Conservation (phyloP, 2,113 vertebrate genomes). For the Cyrtonyx montezumae region DNA sequence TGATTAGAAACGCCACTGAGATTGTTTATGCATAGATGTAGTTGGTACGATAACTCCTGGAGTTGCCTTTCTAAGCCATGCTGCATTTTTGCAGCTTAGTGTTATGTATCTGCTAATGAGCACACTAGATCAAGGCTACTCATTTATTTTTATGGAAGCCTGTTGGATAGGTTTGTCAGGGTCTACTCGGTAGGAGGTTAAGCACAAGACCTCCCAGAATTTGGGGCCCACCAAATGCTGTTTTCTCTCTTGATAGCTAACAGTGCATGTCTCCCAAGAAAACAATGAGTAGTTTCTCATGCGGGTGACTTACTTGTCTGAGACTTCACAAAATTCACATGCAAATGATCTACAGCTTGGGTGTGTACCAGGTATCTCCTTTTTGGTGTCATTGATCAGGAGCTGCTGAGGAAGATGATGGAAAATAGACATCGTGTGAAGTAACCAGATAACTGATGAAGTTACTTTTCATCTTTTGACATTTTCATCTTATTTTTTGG, state of each 20-base stretch:
- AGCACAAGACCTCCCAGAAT: constrained; percentile 41
- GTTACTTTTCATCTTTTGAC: background rate
- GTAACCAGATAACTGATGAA: background rate
- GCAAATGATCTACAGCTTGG: background rate
- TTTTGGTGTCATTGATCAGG: background rate
- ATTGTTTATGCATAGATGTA: background rate
- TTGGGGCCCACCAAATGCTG: background rate
- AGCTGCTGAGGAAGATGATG: background rate
- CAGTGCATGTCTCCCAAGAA: background rate
- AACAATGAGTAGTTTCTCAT: background rate
- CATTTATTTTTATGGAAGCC: constrained; percentile 3
- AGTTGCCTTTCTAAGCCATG: background rate
- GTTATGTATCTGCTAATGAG: constrained; percentile 43
- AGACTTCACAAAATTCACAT: background rate
- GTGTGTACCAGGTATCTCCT: background rate
- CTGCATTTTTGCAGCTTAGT: background rate
- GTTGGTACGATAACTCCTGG: background rate
- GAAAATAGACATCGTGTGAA: background rate
- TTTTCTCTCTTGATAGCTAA: background rate
- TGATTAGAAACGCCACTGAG: background rate
- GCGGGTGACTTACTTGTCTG: background rate
- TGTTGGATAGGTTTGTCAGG: constrained; percentile 39
- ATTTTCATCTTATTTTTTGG: background rate
- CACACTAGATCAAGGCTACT: constrained; percentile 31
- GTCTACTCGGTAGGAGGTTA: constrained; percentile 1